Evolutionary conservation across 2,113 vertebrate species (phyloP), one percentile per base, ranked within the genome.

Genomic region (Dasyprocta punctata): DNA sequence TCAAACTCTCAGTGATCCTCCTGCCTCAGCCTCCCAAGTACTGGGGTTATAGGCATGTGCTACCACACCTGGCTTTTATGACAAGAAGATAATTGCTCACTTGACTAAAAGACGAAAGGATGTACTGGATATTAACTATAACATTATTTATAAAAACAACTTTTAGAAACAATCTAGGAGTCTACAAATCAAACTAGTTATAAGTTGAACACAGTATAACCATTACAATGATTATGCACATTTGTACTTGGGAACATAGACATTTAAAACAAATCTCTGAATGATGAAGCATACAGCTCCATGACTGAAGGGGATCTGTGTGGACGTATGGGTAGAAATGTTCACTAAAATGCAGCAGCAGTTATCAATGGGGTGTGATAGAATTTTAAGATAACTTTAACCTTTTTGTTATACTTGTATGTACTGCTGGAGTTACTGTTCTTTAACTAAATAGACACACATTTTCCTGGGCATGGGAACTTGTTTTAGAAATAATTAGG

Each of bases 221-320:
- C 22, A 78, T 65, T 86, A 86, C 96, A 94, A 67, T 94, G 87
- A 97, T 75, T 47, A 89, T 52, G 44, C 33, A 63, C 85, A 65
- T 73, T 49, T 30, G 36, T 52, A 67, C 20, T 89, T 81, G 93
- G 36, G 36, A 78, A 90, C 54, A 86, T 11, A 30, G 56, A 95
- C 60, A 94, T 14, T 78, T 77, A 85, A 90, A 96, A 86, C 58
- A 60, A 52, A 85, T 7, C 41, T 77, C 61, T 82, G 49, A 75
- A 4, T 80, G 52, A 67, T 90, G 93, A 92, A 83, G 2, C 14
- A 0, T 33, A 69, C 36, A 16, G 90, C 44, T 80, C 38, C 1
- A 12, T 86, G 63, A n/a, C 38, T 63, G 33, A 61, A 67, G 41
- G 58, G 28, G 78, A 38, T 89, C 41, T 54, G 30, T 7, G 13